phyloP scores from a whole-genome alignment of 2,797 vertebrate species.

The Hoplostethus atlanticus region DNA sequence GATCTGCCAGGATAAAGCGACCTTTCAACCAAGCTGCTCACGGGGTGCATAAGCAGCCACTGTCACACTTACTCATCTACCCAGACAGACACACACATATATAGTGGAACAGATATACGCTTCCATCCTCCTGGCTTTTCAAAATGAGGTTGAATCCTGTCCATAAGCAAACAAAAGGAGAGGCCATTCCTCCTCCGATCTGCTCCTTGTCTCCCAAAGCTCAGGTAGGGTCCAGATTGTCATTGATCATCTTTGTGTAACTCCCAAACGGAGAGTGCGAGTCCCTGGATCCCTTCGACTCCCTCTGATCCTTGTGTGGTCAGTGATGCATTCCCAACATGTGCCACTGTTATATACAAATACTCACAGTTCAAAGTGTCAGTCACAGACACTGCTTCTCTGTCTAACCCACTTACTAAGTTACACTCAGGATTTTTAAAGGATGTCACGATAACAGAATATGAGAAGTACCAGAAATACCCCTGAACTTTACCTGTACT shows the following conservation, averaged over 20 bases:
- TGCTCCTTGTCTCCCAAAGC: background rate
- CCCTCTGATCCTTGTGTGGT: background rate
- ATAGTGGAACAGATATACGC: too few species aligned
- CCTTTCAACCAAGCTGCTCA: too few species aligned
- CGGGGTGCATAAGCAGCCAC: too few species aligned
- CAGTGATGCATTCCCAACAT: background rate
- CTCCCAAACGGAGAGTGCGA: background rate
- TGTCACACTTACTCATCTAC: too few species aligned
- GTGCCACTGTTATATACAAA: background rate
- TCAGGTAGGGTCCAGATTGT: slow-evolving; percentile 16
- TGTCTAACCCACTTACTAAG: too few species aligned
- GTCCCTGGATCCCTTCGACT: background rate
- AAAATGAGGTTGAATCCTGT: too few species aligned
- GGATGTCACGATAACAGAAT: background rate
- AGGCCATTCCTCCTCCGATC: background rate
- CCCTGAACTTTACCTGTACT: background rate
- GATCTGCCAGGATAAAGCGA: too few species aligned
- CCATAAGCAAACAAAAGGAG: background rate
- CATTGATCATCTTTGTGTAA: slow-evolving; percentile 6
- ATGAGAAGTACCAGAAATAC: background rate
- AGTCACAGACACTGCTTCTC: too few species aligned
- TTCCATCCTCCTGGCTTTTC: too few species aligned
- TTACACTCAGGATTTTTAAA: slow-evolving; percentile 1
- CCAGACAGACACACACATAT: slow-evolving; percentile 2
- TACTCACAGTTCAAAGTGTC: background rate